Conservation (phyloP, 2,888 invertebrate species). For the Andricus curvator region DNA sequence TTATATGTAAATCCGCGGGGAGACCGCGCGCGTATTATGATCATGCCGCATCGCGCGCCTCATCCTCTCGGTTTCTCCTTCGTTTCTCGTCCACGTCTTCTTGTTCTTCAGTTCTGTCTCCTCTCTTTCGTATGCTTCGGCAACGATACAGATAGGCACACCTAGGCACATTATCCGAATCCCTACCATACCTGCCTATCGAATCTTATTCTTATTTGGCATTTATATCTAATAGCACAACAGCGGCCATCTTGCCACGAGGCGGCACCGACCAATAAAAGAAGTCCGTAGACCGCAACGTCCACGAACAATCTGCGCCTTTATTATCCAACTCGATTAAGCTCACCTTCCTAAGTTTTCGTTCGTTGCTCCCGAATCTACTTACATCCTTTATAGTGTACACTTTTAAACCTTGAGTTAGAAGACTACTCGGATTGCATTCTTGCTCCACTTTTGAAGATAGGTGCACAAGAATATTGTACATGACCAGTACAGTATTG, state of each 20-base stretch:
- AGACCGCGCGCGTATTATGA: slow-evolving; percentile 25
- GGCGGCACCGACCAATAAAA: slow-evolving; percentile 35
- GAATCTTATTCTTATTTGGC: slow-evolving; percentile 63
- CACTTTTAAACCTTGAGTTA: neutral
- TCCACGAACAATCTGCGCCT: slow-evolving; percentile 51
- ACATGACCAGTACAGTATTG: neutral
- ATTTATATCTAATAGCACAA: slow-evolving; percentile 68
- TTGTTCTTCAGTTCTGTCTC: slow-evolving; percentile 8
- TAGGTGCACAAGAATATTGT: neutral
- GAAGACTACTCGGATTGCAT: too few relatives aligned
- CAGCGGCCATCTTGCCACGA: slow-evolving; percentile 62
- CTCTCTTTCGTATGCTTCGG: neutral
- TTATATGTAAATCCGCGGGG: slow-evolving; percentile 73
- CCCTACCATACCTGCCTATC: slow-evolving; percentile 22
- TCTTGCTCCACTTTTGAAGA: too few relatives aligned
- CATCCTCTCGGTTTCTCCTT: slow-evolving; percentile 46
- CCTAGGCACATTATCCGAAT: slow-evolving; percentile 1
- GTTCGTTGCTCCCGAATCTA: neutral
- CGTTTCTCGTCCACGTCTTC: neutral
- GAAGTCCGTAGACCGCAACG: slow-evolving; percentile 55
- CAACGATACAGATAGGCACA: slow-evolving; percentile 21
- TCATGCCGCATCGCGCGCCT: slow-evolving; percentile 45
- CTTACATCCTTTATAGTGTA: neutral
- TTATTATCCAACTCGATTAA: neutral
- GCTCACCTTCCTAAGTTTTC: slow-evolving; percentile 2